Evolutionary conservation across 2,888 invertebrate genomes (phyloP), one percentile per base, ranked within the genome.

Genomic region (Drymonia ruficornis): DNA sequence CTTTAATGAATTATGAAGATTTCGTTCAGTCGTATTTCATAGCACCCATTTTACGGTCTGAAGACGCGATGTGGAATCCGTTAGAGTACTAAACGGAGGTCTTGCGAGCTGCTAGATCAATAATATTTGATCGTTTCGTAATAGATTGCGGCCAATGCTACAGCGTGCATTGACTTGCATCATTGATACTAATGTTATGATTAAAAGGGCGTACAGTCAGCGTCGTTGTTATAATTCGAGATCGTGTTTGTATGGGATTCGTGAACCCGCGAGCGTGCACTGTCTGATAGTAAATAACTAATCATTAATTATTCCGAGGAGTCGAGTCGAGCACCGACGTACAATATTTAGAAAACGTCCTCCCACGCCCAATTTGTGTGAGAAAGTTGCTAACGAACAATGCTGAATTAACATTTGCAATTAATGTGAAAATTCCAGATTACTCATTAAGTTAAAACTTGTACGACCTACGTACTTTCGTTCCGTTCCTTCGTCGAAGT

Each of bases 301-400:
- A 76, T 80, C 73, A 82, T 84, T 85, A 84, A 82, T 86, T 81
- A 83, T 78, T 72, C 68, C 61, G 56, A 65, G 70, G n/a, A n/a
- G n/a, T n/a, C n/a, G n/a, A n/a, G 70, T 63, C 63, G 53, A 59
- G 70, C 69, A 70, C 67, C 72, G 74, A 76, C 74, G 73, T 80
- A 74, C 78, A 81, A 79, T 80, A 83, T 81, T 82, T 78, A 78
- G 78, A 78, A 80, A 81, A 78, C 77, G 72, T 80, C 83, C 78
- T 72, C 80, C 81, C 76, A 81, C 81, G 71, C 72, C 65, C 74
- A 72, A 79, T 78, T 77, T 78, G 74, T 72, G 72, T 76, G 76
- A 76, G 78, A 80, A 80, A 77, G 72, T 71, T 60, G 63, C 56
- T 70, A 67, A 76, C 73, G 68, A 72, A 65, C 64, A 52, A 49